Evolutionary conservation across 2,113 vertebrate species (phyloP), one percentile per base, ranked within the genome.

Genomic region (Bos javanicus): DNA sequence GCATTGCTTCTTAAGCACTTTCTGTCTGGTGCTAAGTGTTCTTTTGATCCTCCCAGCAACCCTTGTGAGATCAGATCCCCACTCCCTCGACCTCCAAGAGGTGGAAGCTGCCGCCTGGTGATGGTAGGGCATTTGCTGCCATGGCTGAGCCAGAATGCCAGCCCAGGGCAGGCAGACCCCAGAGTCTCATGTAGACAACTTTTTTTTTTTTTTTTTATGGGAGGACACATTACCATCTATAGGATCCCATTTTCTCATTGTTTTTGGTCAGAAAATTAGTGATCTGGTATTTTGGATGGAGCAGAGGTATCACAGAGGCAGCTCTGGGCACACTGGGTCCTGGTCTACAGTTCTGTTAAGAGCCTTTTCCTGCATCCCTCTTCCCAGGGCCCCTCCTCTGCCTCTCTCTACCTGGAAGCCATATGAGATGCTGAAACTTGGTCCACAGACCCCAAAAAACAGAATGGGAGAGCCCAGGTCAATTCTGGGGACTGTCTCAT

Each of bases 221-320:
- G 17, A 90, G 62, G 59, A 36, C 52, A 50, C 15, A 9, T 76
- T 74, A 71, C 54, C 52, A 39, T 33, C 39, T 76, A 50, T 13
- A 25, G 17, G 59, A 81, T 23, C 17, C 39, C 30, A 13, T 25
- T 56, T 87, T 16, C 19, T 82, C n/a, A 56, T 15, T 57, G 13
- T 59, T 71, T 67, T 54, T 12, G 48, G 23, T 59, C 12, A 71
- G 30, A 59, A 36, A 46, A 43, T 80, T 39, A 56, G n/a, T 1
- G 5, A 16, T n/a, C 39, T 43, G 26, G 21, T 25, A 19, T 57
- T 33, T 62, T 83, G 30, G 39, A 21, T 33, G 21, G 36, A 43
- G 26, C 3, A 4, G 83, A 59, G 23, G 6, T 3, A 6, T 36
- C 10, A 0, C 2, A 3, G 10, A 59, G 54, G n/a, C 52, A 28